Conservation (phyloP, 1,140 invertebrate species). For the Bicyclus anynana region DNA sequence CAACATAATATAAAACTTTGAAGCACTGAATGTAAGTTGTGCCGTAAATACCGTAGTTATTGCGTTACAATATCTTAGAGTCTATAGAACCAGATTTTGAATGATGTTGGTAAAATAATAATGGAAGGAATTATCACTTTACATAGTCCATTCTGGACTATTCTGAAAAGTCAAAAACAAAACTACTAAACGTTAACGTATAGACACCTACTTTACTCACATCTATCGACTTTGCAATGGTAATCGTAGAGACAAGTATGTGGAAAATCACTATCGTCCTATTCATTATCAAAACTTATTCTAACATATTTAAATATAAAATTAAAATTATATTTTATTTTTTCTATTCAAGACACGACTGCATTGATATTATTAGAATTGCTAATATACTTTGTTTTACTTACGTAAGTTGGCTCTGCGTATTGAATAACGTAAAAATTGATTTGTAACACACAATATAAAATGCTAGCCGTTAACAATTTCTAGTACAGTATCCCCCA, state of each 20-base stretch:
- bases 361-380: neutral
- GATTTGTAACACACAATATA: neutral
- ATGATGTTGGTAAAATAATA: too few relatives aligned
- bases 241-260: neutral
- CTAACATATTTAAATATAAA: constrained; percentile 1
- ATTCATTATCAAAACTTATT: constrained; percentile 11
- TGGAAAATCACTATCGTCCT: neutral
- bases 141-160: too few relatives aligned
- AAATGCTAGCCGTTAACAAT: constrained; percentile 1
- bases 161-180: too few relatives aligned
- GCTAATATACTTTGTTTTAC: neutral
- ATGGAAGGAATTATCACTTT: too few relatives aligned
- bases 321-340: neutral
- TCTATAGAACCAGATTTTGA: too few relatives aligned
- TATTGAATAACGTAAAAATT: neutral
- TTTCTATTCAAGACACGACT: neutral
- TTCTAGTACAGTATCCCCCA: neutral
- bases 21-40: too few relatives aligned
- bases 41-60: too few relatives aligned
- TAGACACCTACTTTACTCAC: too few relatives aligned
- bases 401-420: too few relatives aligned
- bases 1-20: too few relatives aligned
- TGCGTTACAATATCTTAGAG: too few relatives aligned
- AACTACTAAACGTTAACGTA: too few relatives aligned
- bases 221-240: neutral